Evolutionary conservation across 2,888 invertebrate species (phyloP), one percentile per base, ranked within the genome.

Genomic region (Polydesmus complanatus): DNA sequence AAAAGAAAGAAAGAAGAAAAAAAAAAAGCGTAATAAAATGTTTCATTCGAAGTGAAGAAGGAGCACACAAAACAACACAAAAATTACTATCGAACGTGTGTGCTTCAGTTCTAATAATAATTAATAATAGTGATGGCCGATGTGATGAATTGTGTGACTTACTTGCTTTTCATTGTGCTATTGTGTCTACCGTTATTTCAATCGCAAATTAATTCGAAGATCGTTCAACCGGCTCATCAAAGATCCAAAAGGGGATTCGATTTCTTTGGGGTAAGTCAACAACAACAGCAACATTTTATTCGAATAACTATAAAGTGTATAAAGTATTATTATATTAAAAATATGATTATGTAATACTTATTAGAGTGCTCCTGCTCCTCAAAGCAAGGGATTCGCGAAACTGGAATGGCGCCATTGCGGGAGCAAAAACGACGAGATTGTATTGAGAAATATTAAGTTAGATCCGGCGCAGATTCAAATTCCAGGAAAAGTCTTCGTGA

Each of bases 401-500:
- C 21, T 60, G 3, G 60, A 60, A 19, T 60, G 60, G 60, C 5
- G 47, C 21, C 60, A 60, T 27, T 60, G 60, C 26, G 60, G 60
- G 1, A 60, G 27, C 54, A 60, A 60, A 27, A 55, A 55, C 23
- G 60, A 60, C 47, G 54, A 22, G 22, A 60, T 60, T 27, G 54
- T 60, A 18, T 26, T 60, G 22, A 37, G 37, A n/a, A 54, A 60
- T 48, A 54, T 60, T 2, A n/a, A 60, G 2, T 22, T 54, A 52
- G 21, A 5, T 5, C 60, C 60, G 19, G 54, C 54, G 18, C 60
- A 54, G 11, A 60, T 60, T 47, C 1, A 54, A 23, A 27, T 60
- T 11, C 60, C 60, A 5, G 60, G 60, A 1, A 60, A 54, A 37
- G 49, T 60, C 19, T 26, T 54, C n/a, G 27, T 60, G 23, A 49